Conservation (phyloP, 2,888 invertebrate genomes). For the Pachycephus smyrnensis region DNA sequence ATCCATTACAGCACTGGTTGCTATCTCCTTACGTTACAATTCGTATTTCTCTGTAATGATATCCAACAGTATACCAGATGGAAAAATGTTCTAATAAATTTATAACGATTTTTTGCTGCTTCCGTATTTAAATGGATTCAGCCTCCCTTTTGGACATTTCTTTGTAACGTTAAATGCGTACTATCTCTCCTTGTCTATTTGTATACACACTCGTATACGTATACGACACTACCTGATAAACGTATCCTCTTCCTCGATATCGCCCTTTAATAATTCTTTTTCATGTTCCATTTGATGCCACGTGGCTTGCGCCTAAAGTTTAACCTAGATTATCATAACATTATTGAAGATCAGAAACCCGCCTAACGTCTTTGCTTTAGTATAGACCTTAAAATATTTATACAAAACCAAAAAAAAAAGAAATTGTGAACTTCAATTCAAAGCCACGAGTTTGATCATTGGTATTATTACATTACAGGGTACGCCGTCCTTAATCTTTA, state of each 20-base stretch:
- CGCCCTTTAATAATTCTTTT: background rate
- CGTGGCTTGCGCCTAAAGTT: background rate
- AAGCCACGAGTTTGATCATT: background rate
- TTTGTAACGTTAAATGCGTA: background rate
- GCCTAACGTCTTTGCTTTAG: background rate
- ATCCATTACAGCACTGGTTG: background rate
- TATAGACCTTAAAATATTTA: background rate
- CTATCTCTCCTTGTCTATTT: background rate
- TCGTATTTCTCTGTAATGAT: background rate
- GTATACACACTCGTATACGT: background rate
- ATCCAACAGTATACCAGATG: background rate
- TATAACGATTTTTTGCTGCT: background rate
- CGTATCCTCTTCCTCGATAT: background rate
- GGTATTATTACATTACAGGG: background rate
- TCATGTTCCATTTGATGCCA: background rate
- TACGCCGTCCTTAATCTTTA: background rate
- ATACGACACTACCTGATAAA: background rate
- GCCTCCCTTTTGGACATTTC: background rate
- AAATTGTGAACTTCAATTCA: background rate
- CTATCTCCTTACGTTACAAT: background rate
- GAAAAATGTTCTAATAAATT: background rate
- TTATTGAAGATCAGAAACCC: background rate
- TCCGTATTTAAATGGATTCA: background rate
- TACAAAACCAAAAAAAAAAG: background rate
- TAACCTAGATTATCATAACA: background rate